Base-by-base conservation (phyloP, 2,888 invertebrate genomes). In the Eristalis pertinax region DNA sequence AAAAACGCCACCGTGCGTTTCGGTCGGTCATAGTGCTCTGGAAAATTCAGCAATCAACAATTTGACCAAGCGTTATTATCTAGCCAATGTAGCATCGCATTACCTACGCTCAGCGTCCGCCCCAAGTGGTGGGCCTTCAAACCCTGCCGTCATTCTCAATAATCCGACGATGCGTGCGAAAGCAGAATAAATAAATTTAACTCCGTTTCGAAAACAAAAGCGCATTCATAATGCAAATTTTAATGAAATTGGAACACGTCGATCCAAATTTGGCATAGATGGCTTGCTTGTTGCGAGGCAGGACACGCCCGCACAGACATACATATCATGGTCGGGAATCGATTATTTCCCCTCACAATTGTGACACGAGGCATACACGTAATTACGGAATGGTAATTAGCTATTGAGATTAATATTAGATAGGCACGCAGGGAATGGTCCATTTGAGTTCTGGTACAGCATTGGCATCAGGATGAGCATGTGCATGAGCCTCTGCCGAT, bases 351-450 rank as follows among this genome's bases (percentile, higher is more conserved):
- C 26, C 78, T 56, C 60, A n/a, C 70, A 70, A 83, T 75, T 75
- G 82, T 86, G 86, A 83, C 82, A 83, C 64, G 74, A 70, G 74
- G 65, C 50, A 83, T 78, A 70, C 69, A 78, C 58, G 83, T 79
- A 79, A 83, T 87, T 84, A 87, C 68, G 79, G 69, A 72, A 83
- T 84, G 79, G 43, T 87, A 87, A 87, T 87, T 87, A 87, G 87
- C 84, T 73, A 80, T 84, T 79, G 87, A 87, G 87, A 87, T 87
- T 87, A 87, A 84, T 87, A 80, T 84, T 87, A 87, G 87, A 87
- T 87, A 87, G 73, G 58, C 50, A 73, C 58, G n/a, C 63, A 41
- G 87, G 87, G 76, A 79, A 84, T 79, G 84, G 72, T 69, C 60
- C 68, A 80, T 84, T 87, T 73, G 82, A 75, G 70, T 75, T 75